Conservation (phyloP, 2,113 vertebrate genomes). For the Puffinus mauretanicus region DNA sequence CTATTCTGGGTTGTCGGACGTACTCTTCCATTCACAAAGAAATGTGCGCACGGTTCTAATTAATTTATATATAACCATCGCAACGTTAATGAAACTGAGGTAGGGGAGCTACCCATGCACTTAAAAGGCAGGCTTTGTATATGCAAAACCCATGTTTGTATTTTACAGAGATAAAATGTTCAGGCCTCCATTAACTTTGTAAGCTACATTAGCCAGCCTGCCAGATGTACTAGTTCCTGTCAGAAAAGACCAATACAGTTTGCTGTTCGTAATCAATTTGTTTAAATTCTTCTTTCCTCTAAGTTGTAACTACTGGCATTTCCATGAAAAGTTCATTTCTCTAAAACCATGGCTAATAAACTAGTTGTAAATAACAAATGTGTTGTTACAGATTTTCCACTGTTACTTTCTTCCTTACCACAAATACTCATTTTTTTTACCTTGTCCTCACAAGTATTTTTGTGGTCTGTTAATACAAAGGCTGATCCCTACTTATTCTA, state of each 20-base stretch:
- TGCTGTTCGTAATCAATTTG: not conserved
- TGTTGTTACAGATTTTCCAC: not conserved
- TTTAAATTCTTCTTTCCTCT: not conserved
- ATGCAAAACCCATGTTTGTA: not conserved
- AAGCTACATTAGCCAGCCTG: not conserved
- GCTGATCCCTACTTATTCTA: not conserved
- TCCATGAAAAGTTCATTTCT: not conserved
- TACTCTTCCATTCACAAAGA: not conserved
- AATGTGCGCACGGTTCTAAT: not conserved
- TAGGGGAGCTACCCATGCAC: not conserved
- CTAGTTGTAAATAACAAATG: not conserved
- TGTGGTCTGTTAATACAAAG: not conserved
- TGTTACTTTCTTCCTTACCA: not conserved
- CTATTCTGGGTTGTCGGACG: not conserved
- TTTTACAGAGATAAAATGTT: not conserved
- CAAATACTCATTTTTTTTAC: not conserved
- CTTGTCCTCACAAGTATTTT: not conserved
- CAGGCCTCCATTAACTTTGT: not conserved
- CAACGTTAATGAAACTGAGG: not conserved
- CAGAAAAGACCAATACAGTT: not conserved
- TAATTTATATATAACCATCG: not conserved
- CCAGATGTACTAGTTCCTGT: not conserved
- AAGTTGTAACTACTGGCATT: not conserved
- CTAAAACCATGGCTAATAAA: not conserved
- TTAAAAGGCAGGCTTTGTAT: not conserved